Base-by-base conservation (phyloP, 2,113 vertebrate genomes). In the Festucalex cinctus region DNA sequence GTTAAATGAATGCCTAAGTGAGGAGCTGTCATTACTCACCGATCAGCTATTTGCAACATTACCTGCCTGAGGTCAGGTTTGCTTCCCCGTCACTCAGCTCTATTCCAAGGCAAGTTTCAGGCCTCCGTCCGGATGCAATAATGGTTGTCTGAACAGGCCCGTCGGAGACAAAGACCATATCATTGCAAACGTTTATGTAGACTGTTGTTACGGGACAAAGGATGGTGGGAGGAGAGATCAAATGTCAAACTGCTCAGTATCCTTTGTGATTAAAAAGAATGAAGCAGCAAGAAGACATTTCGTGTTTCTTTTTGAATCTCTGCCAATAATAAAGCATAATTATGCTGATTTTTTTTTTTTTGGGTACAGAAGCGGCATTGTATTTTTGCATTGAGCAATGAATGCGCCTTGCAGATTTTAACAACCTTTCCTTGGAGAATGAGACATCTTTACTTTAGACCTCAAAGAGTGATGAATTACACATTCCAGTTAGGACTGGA, bases 11-110 rank as follows among this genome's bases (percentile, higher is more conserved):
- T 86, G 87, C 41, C 61, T 57, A 58, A 63, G 57, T 79, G 77
- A 83, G 67, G 70, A 69, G 68, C 73, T 90, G 88, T 85, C 87
- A 88, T 91, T 87, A 91, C 87, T 91, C 90, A 91, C 48, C 81
- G 71, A 74, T 80, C 79, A 80, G 83, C 78, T 80, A 86, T 88
- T 69, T 84, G 80, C 83, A 86, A 77, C 71, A 76, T 66, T 78
- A 79, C 66, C 78, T 70, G 83, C 88, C 86, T 20, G 14, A 57
- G 84, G 87, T 75, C 16, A 75, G 61, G 56, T 76, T 77, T 75
- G 65, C 72, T 60, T 69, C 73, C 48, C 67, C 70, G 77, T 88
- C 88, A 78, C 63, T 88, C 85, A 83, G 70, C 37, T 78, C 66
- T 59, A 5, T 20, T 22, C 43, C 26, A 69, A 75, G 68, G 26